These are phyloP conservation scores for Heliconius congener DNA, from an alignment of 1,140 invertebrate species.

Conservation along the genomic window DNA sequence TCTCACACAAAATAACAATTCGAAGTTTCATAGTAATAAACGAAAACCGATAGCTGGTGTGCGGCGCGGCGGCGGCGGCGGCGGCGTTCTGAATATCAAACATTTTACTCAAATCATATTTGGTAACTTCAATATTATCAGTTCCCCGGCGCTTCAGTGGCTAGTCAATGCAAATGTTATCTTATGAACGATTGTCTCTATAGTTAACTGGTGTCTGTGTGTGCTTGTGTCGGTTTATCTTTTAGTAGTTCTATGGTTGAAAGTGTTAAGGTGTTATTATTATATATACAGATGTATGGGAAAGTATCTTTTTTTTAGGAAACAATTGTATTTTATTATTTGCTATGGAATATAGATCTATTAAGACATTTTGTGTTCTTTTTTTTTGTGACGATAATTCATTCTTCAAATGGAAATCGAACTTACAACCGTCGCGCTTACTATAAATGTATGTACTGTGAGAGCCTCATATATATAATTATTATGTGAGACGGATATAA, in stretches of 20 bases:
- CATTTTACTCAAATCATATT: conserved; percentile 14
- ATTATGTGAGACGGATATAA: too few relatives aligned
- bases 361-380: too few relatives aligned
- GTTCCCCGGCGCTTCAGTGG: not conserved
- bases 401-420: too few relatives aligned
- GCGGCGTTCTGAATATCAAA: conserved; percentile 1
- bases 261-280: not conserved
- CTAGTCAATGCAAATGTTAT: conserved; percentile 19
- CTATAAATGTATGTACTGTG: too few relatives aligned
- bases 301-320: too few relatives aligned
- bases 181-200: conserved; percentile 2
- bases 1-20: conserved; percentile 3
- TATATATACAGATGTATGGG: not conserved
- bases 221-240: not conserved
- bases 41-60: not conserved
- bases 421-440: too few relatives aligned
- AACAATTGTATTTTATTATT: too few relatives aligned
- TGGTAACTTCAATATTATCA: conserved; percentile 19
- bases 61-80: not conserved
- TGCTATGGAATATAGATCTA: too few relatives aligned
- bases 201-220: not conserved
- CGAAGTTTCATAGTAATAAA: not conserved
- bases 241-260: not conserved
- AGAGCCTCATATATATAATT: too few relatives aligned
- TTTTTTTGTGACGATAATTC: too few relatives aligned